These are phyloP conservation scores for Pitta sordida DNA, from an alignment of 2,113 vertebrate species.

Conservation along the genomic window DNA sequence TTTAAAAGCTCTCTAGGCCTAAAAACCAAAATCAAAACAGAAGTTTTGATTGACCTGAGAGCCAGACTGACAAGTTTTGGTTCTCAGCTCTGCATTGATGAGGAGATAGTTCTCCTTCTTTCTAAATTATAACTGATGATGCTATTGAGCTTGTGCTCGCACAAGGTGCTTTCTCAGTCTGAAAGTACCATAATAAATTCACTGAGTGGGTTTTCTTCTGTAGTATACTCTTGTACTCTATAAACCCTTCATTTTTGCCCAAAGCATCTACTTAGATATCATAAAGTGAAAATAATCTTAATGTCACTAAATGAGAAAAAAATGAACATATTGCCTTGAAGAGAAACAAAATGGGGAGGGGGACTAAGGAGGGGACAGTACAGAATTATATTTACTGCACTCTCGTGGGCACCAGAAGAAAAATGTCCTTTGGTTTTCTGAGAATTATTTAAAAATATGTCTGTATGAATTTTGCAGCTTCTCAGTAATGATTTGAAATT, in stretches of 20 bases:
- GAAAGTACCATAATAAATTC: background rate
- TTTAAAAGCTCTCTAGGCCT: background rate
- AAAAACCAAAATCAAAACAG: background rate
- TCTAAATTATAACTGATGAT: background rate
- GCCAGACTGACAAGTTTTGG: background rate
- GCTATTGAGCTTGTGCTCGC: background rate
- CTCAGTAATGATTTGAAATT: background rate
- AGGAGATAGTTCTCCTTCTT: background rate
- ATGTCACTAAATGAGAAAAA: background rate
- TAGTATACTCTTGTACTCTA: background rate
- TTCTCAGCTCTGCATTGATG: background rate
- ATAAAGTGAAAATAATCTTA: constrained; percentile 1
- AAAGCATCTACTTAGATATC: background rate
- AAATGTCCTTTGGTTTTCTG: background rate
- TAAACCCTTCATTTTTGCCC: background rate
- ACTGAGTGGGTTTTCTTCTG: background rate
- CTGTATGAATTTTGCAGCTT: background rate
- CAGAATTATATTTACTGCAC: background rate
- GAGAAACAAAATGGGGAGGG: background rate
- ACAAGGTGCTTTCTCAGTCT: background rate
- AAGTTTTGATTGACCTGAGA: background rate
- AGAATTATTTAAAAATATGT: background rate
- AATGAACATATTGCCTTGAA: background rate
- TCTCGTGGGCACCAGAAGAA: background rate
- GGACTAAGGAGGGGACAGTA: background rate